Evolutionary conservation across 2,888 invertebrate species (phyloP).

Genomic region (Agonopterix heracliana): DNA sequence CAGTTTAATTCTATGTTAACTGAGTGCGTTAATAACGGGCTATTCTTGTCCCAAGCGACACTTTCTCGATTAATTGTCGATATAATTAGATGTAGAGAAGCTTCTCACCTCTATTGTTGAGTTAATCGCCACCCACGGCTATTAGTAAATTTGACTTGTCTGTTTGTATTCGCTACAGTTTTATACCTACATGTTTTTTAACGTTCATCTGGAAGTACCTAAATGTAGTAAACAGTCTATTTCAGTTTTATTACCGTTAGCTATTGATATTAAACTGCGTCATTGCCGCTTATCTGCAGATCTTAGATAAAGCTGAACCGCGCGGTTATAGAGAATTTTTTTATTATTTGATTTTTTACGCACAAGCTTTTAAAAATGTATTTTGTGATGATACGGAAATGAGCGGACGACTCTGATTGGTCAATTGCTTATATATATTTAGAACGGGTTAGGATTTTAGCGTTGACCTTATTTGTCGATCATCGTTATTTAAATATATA

Average conservation of each 20-base stretch:
- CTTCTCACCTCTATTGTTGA: conserved; percentile 12
- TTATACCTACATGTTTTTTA: conserved; percentile 19
- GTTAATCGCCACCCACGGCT: conserved; percentile 16
- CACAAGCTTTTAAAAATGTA: too few relatives aligned
- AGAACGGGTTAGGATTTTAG: too few relatives aligned
- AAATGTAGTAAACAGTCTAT: conserved; percentile 27
- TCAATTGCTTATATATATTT: too few relatives aligned
- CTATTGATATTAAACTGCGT: conserved; percentile 21
- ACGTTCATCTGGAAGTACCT: conserved; percentile 19
- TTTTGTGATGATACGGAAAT: too few relatives aligned
- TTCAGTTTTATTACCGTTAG: conserved; percentile 22
- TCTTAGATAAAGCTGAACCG: conserved; percentile 7
- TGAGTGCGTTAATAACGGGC: conserved; percentile 14
- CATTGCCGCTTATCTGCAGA: conserved; percentile 18
- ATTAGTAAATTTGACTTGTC: conserved; percentile 8
- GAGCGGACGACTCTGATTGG: too few relatives aligned
- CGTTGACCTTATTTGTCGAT: too few relatives aligned
- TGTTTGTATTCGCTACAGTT: not conserved
- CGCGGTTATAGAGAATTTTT: too few relatives aligned
- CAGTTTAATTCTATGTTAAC: conserved; percentile 14
- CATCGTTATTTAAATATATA: too few relatives aligned
- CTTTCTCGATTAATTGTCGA: conserved; percentile 51
- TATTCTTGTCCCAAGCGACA: conserved; percentile 40
- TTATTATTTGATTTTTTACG: too few relatives aligned
- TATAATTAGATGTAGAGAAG: conserved; percentile 39